A percentile compares a stretch with the other conserved stretches of the same genome.
These are phyloP conservation scores for Leucania comma DNA, from an alignment of 2,888 invertebrate genomes.

Conservation along the genomic window DNA sequence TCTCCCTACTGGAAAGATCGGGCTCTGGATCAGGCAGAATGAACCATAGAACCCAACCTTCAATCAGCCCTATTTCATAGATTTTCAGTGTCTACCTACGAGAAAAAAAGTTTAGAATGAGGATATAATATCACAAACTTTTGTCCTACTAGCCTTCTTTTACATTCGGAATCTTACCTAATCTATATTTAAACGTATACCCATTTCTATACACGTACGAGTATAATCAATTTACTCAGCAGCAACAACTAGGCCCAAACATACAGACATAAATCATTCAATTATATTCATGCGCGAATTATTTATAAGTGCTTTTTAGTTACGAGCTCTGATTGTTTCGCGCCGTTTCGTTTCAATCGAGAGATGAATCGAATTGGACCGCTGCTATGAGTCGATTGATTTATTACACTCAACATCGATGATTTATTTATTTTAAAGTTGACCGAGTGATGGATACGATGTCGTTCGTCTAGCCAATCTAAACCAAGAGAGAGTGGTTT, in stretches of 20 bases:
- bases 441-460: conserved; percentile 72
- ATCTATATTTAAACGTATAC: neutral
- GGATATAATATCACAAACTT: neutral
- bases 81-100: neutral
- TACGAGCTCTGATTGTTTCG: conserved; percentile 76
- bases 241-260: conserved; percentile 39
- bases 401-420: conserved; percentile 80
- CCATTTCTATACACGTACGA: conserved; percentile 1
- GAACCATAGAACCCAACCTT: too few relatives aligned
- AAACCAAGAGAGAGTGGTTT: conserved; percentile 57
- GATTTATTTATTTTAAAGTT: conserved; percentile 84
- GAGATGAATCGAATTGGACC: conserved; percentile 86
- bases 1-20: too few relatives aligned
- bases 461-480: conserved; percentile 61
- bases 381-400: conserved; percentile 84
- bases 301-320: conserved; percentile 73
- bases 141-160: neutral
- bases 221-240: conserved; percentile 35
- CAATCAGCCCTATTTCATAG: neutral
- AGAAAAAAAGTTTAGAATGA: too few relatives aligned
- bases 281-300: conserved; percentile 76
- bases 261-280: conserved; percentile 68
- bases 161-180: neutral
- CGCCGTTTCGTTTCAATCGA: conserved; percentile 75
- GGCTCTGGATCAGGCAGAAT: too few relatives aligned